These are phyloP conservation scores for Megaceryle alcyon DNA, from an alignment of 2,797 vertebrate species.

Conservation along the genomic window DNA sequence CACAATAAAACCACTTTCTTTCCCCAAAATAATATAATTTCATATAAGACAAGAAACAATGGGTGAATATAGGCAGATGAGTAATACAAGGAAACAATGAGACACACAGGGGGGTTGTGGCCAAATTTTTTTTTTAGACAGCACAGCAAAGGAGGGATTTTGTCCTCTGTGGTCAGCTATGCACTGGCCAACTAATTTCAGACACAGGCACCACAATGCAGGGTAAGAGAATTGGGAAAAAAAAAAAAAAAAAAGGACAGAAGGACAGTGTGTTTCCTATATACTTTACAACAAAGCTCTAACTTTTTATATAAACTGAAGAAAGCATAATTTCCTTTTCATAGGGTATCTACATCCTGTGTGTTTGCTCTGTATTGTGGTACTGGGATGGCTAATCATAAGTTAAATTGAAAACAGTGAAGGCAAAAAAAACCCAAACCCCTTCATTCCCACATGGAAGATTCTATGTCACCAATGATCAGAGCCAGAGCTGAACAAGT, in stretches of 20 bases:
- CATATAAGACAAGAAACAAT: slow-evolving; percentile 62
- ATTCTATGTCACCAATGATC: background rate
- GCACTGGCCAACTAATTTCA: slow-evolving; percentile 27
- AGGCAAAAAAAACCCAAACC: background rate
- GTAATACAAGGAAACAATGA: slow-evolving; percentile 67
- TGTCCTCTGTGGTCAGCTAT: slow-evolving; percentile 24
- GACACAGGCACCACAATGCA: slow-evolving; percentile 1
- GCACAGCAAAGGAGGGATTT: slow-evolving; percentile 56
- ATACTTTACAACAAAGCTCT: background rate
- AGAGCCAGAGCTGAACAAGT: background rate
- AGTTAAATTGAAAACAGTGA: background rate
- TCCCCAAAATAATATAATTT: slow-evolving; percentile 46
- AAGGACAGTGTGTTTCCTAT: background rate
- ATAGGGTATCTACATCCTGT: background rate
- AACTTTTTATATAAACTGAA: background rate
- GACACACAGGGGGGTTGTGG: slow-evolving; percentile 45
- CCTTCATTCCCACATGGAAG: background rate
- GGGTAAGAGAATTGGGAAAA: background rate
- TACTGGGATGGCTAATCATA: background rate
- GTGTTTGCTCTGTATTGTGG: background rate
- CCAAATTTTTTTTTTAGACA: slow-evolving; percentile 46
- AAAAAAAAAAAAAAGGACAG: background rate
- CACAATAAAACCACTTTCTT: slow-evolving; percentile 27
- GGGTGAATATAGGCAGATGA: slow-evolving; percentile 57
- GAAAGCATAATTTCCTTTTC: background rate